phyloP scores from a whole-genome alignment of 1,140 invertebrate species.

The Protaetia brevitarsis region DNA sequence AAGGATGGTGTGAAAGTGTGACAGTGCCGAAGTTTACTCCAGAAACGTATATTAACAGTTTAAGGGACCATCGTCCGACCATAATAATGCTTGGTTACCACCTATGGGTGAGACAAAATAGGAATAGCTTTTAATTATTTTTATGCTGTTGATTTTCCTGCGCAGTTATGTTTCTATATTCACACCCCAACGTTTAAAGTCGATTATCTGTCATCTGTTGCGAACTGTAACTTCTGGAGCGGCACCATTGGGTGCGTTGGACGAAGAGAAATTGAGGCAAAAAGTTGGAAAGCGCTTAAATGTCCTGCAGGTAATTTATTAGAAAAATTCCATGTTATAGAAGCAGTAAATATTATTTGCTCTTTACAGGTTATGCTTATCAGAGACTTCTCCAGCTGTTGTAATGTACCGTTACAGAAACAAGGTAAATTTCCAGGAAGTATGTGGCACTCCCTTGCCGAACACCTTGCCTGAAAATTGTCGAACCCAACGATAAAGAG shows the following conservation, averaged over 20 bases:
- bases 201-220: slow-evolving; percentile 50
- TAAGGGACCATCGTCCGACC: too few species aligned
- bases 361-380: slow-evolving; percentile 58
- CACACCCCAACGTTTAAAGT: too few species aligned
- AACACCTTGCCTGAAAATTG: slow-evolving; percentile 66
- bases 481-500: slow-evolving; percentile 58
- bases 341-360: slow-evolving; percentile 45
- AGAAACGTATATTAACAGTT: too few species aligned
- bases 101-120: too few species aligned
- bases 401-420: slow-evolving; percentile 44
- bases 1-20: too few species aligned
- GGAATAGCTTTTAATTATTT: too few species aligned
- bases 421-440: slow-evolving; percentile 48
- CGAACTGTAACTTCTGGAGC: slow-evolving; percentile 63
- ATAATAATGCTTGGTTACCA: too few species aligned
- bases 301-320: too few species aligned
- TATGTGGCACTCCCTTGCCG: slow-evolving; percentile 57
- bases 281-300: too few species aligned
- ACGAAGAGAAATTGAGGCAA: slow-evolving; percentile 57
- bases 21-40: too few species aligned
- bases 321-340: slow-evolving; percentile 35
- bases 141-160: too few species aligned
- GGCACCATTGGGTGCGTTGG: slow-evolving; percentile 63
- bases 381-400: slow-evolving; percentile 58
- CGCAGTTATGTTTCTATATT: too few species aligned